Conservation (phyloP, 2,888 invertebrate species). For the Gryllus longicercus region DNA sequence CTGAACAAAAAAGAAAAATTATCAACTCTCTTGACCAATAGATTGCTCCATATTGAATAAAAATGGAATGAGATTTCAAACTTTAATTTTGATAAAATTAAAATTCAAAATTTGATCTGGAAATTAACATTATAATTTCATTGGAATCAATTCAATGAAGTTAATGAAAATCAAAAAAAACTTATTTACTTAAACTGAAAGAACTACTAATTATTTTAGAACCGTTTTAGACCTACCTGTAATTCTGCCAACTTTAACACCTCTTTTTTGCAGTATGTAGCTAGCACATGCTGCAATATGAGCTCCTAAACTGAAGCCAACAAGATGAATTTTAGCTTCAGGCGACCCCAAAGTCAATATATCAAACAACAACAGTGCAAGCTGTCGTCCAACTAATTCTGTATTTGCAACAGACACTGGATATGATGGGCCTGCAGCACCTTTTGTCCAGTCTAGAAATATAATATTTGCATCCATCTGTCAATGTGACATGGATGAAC, state of each 20-base stretch:
- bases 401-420: slow-evolving; percentile 58
- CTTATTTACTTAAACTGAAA: neutral
- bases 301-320: slow-evolving; percentile 60
- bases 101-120: neutral
- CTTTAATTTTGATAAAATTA: neutral
- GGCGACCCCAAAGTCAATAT: slow-evolving; percentile 50
- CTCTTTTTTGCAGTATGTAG: slow-evolving; percentile 50
- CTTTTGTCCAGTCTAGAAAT: slow-evolving; percentile 56
- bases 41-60: neutral
- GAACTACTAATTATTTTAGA: neutral
- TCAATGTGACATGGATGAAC: slow-evolving; percentile 27
- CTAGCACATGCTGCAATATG: slow-evolving; percentile 60
- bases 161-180: neutral
- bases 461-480: slow-evolving; percentile 57
- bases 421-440: slow-evolving; percentile 56
- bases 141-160: neutral
- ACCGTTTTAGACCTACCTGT: slow-evolving; percentile 47
- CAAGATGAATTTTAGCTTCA: slow-evolving; percentile 51
- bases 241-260: slow-evolving; percentile 54
- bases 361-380: slow-evolving; percentile 53
- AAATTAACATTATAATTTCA: neutral
- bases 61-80: neutral
- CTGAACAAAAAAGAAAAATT: slow-evolving; percentile 39
- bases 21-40: neutral
- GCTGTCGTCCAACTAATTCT: slow-evolving; percentile 57